Base-by-base conservation (phyloP, 2,888 invertebrate species). In the Boloria selene region DNA sequence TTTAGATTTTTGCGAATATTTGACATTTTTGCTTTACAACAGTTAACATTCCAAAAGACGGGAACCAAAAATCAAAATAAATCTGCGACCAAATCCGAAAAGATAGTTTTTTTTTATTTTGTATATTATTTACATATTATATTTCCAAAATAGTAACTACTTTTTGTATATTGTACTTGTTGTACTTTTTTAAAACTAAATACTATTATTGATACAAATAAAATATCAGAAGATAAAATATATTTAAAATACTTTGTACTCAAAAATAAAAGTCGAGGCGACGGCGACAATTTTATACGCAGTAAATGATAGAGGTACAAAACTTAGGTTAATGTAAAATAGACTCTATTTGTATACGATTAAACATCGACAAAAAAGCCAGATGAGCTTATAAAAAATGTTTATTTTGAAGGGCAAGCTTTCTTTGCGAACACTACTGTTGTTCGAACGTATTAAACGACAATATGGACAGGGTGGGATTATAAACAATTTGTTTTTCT, bases 341-440 rank as follows among this genome's bases (percentile, higher is more conserved):
- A 65, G 74, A 69, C 74, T 77, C 70, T 88, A 84, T 77, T 18
- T 18, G 31, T 14, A 50, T 61, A 0, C 0, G 0, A 0, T 68
- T 84, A 87, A 76, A 77, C 81, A 76, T 71, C 64, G 77, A 65
- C 68, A 59, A 49, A 31, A 54, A 31, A 64, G 18, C 69, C 75
- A 73, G 70, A 61, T 65, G 67, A 82, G 79, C 77, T 79, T 78
- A 76, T 75, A 81, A 84, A 84, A 84, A 84, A 83, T 73, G 77
- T 82, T 80, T 83, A 79, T 84, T 85, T 82, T 78, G 82, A 79
- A 86, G 87, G 90, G 88, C 82, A 80, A 79, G 85, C 86, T 89
- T 90, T 88, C 89, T 89, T 91, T 72, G 80, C 85, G 84, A 81
- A 82, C 84, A 81, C 81, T 83, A 80, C 80, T 86, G 83, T 89